Evolutionary conservation across 1,140 invertebrate genomes (phyloP).

Genomic region (Chelonus insularis): DNA sequence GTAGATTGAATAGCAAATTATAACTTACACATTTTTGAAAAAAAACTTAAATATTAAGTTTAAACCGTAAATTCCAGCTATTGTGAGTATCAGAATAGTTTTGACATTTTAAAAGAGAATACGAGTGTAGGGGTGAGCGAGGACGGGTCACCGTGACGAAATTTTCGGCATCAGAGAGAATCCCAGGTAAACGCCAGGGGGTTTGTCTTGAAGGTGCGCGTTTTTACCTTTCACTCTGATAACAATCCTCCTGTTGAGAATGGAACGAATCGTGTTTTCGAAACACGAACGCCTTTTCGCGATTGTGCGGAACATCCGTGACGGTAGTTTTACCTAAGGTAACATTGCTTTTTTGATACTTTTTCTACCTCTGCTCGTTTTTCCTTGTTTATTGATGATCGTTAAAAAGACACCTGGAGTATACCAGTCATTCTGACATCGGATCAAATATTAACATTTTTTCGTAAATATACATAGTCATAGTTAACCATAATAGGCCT

Average conservation of each 20-base stretch:
- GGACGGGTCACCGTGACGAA: slow-evolving; percentile 36
- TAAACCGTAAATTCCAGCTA: neutral
- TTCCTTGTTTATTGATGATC: no score
- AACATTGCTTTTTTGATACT: slow-evolving; percentile 31
- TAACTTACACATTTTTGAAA: neutral
- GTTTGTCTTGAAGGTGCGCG: slow-evolving; percentile 22
- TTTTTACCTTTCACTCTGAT: slow-evolving; percentile 36
- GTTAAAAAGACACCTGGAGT: no score
- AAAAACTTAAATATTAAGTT: slow-evolving; percentile 3
- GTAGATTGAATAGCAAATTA: neutral
- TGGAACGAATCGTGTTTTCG: slow-evolving; percentile 53
- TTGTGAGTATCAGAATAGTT: slow-evolving; percentile 23
- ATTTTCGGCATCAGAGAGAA: slow-evolving; percentile 32
- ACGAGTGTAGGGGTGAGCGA: neutral
- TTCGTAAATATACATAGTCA: no score
- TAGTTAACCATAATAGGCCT: no score
- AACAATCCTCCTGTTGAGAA: slow-evolving; percentile 35
- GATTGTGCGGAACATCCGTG: slow-evolving; percentile 25
- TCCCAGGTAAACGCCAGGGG: slow-evolving; percentile 16
- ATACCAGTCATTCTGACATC: no score
- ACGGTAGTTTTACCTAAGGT: slow-evolving; percentile 36
- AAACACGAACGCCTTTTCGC: slow-evolving; percentile 41
- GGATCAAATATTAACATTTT: no score
- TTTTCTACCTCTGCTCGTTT: neutral
- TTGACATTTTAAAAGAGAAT: slow-evolving; percentile 26